Evolutionary conservation across 2,888 invertebrate genomes (phyloP).

Genomic region (Drosophila longiperda): DNA sequence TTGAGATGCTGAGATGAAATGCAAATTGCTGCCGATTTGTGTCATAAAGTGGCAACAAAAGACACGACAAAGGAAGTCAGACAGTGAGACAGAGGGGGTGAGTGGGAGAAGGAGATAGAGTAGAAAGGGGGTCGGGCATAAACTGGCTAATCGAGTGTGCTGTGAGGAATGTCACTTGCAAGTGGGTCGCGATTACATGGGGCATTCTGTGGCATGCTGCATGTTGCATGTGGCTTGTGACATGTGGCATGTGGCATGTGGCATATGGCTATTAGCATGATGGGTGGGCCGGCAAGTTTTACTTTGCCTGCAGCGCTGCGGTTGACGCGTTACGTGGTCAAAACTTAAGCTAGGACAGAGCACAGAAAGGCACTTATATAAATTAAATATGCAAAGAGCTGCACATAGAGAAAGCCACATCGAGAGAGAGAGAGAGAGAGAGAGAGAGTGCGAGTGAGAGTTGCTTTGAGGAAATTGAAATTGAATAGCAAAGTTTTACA

Average conservation of each 20-base stretch:
- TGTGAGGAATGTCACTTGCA: constrained; percentile 22
- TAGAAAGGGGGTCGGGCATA: constrained; percentile 4
- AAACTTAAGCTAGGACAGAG: constrained; percentile 44
- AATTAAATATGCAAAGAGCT: not conserved
- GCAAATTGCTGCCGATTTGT: constrained; percentile 67
- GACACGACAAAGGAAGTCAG: constrained; percentile 33
- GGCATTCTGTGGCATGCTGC: constrained; percentile 4
- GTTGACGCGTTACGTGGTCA: constrained; percentile 32
- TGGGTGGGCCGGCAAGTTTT: constrained; percentile 18
- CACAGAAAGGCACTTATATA: not conserved
- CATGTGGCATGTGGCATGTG: constrained; percentile 7
- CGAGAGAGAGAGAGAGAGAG: not conserved
- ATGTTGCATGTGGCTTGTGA: constrained; percentile 1
- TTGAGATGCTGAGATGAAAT: constrained; percentile 54
- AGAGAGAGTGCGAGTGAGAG: not conserved
- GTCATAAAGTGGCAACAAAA: constrained; percentile 49
- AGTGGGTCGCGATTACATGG: constrained; percentile 23
- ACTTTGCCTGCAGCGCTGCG: constrained; percentile 7
- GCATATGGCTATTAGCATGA: constrained; percentile 3
- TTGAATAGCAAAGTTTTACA: constrained; percentile 4
- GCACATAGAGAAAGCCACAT: not conserved
- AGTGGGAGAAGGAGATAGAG: not conserved
- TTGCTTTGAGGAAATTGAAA: constrained; percentile 10
- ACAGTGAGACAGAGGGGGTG: not conserved
- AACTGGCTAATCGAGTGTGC: constrained; percentile 39